Evolutionary conservation across 2,797 vertebrate species (phyloP), one percentile per base, ranked within the genome.

Genomic region (Menidia menidia): DNA sequence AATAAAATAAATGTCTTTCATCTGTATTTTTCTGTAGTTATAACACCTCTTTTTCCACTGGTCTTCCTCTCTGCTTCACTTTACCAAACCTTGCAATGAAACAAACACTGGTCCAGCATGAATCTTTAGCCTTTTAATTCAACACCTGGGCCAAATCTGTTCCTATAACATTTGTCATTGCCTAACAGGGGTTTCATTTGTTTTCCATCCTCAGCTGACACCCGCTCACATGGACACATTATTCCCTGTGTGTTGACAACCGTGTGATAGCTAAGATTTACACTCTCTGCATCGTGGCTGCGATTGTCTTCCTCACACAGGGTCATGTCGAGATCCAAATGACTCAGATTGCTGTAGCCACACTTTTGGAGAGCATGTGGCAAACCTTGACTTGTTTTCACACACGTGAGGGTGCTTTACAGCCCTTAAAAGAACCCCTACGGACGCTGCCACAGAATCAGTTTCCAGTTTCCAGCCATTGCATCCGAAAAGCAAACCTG

Each of bases 21-120:
- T 51, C 47, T 62, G 60, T 69, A 54, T 63, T 71, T 66, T 68
- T 1, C 30, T 70, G 57, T 12, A 33, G 6, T 25, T 56, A 45
- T 30, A 58, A 53, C 33, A 1, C 11, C 2, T 14, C 13, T 33
- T 2, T 52, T 11, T 35, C 6, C 13, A 73, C 44, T 54, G 6
- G 4, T 66, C 50, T 31, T 65, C 12, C 62, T 2, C 39, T 42
- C 43, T 84, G 35, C 76, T 67, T 44, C 44, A 56, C 41, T 85
- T 45, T 77, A 71, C 57, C 71, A 39, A 65, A 68, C 86, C 84
- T 74, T 83, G 69, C 52, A 48, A 47, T 32, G n/a, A 5, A 43
- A 12, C 42, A 78, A 69, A 52, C 2, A 18, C 4, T 6, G 14
- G 59, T 55, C 60, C 60, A 74, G 53, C 12, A 32, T 0, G 3